A percentile compares a stretch with the other conserved stretches of the same genome.
Conservation (phyloP, 2,888 invertebrate genomes). For the Eucriotettix oculatus region DNA sequence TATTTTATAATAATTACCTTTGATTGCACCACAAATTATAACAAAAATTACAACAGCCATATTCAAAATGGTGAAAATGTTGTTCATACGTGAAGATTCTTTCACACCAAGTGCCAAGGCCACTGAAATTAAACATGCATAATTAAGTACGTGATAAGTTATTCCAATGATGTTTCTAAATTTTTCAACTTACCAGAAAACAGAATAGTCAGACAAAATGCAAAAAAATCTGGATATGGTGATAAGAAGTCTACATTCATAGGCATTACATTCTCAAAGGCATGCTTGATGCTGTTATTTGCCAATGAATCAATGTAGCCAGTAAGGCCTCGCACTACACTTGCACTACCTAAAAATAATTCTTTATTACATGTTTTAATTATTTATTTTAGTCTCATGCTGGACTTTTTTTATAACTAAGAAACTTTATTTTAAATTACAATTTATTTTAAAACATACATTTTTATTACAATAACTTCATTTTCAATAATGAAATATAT, state of each 20-base stretch:
- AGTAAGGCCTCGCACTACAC: conserved; percentile 67
- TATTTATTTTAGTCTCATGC: too few species aligned
- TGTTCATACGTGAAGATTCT: conserved; percentile 74
- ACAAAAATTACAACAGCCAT: conserved; percentile 67
- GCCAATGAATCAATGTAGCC: conserved; percentile 57
- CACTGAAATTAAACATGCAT: conserved; percentile 26
- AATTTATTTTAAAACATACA: too few species aligned
- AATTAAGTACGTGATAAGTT: too few species aligned
- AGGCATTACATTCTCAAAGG: conserved; percentile 44
- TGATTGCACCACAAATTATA: conserved; percentile 42
- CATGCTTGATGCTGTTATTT: conserved; percentile 44
- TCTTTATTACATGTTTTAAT: not conserved
- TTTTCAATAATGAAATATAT: too few species aligned
- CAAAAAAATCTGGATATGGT: conserved; percentile 59
- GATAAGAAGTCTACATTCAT: conserved; percentile 48
- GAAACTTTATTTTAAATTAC: too few species aligned
- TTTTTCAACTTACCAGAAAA: conserved; percentile 16
- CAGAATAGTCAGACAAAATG: conserved; percentile 45
- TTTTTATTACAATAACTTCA: too few species aligned
- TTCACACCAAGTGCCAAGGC: conserved; percentile 70
- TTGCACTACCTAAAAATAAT: conserved; percentile 48
- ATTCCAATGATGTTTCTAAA: too few species aligned
- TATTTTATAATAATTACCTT: conserved; percentile 31
- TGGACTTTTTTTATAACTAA: too few species aligned
- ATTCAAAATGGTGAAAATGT: conserved; percentile 70